phyloP scores from a whole-genome alignment of 2,113 vertebrate genomes.

The Orcinus orca region DNA sequence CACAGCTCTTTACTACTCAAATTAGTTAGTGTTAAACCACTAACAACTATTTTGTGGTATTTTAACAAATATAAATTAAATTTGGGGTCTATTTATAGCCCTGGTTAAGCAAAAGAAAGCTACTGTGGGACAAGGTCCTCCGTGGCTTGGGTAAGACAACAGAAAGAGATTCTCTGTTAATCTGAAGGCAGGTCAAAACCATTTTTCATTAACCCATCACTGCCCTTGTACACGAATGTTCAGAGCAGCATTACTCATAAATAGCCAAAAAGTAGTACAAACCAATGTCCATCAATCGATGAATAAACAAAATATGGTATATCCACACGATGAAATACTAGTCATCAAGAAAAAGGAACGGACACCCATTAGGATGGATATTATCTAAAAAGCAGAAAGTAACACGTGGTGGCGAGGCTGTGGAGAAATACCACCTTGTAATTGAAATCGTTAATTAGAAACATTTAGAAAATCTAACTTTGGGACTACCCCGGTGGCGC shows the following conservation, averaged over 20 bases:
- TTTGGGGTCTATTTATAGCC: neutral
- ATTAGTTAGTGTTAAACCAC: neutral
- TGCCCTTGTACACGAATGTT: neutral
- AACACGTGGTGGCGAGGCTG: rapidly evolving
- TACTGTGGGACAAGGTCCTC: neutral
- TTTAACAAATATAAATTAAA: neutral
- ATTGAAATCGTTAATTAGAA: neutral
- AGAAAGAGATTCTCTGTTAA: neutral
- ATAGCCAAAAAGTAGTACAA: neutral
- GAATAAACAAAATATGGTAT: neutral
- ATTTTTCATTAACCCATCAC: neutral
- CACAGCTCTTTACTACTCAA: neutral
- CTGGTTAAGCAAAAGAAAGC: neutral
- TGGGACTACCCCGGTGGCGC: neutral
- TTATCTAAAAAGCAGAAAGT: neutral
- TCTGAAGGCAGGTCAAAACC: neutral
- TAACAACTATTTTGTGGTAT: neutral
- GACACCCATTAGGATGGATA: neutral
- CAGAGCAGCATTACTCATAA: neutral
- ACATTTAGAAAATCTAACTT: neutral
- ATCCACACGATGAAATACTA: neutral
- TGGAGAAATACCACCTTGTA: neutral
- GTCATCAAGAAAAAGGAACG: neutral
- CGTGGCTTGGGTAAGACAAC: neutral
- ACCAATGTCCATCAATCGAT: neutral